Evolutionary conservation across 2,797 vertebrate species (phyloP).

Genomic region (Intellagama lesueurii): DNA sequence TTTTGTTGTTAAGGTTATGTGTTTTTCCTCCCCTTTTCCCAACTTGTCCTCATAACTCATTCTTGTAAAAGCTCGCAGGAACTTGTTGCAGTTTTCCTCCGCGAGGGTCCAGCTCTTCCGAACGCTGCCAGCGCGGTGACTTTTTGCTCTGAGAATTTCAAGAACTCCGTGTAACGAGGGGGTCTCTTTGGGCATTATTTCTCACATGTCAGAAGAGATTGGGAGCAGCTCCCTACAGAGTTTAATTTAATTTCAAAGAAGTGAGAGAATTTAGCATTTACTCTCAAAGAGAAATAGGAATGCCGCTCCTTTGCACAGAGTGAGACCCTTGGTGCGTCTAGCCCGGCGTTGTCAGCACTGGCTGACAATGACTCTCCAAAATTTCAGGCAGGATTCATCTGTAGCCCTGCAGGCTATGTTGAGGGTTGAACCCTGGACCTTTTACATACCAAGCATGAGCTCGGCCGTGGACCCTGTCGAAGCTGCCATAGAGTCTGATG

Average conservation of each 20-base stretch:
- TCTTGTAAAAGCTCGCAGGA: slow-evolving; percentile 52
- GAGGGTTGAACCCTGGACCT: no score
- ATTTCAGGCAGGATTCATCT: no score
- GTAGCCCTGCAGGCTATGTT: no score
- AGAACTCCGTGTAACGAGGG: background rate
- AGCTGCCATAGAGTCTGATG: no score
- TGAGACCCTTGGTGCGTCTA: no score
- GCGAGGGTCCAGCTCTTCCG: background rate
- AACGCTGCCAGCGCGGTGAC: background rate
- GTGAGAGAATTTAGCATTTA: slow-evolving; percentile 24
- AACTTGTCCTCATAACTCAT: slow-evolving; percentile 52
- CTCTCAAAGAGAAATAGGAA: no score
- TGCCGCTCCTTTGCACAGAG: no score
- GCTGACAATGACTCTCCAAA: no score
- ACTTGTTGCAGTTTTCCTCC: slow-evolving; percentile 24
- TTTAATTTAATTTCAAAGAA: background rate
- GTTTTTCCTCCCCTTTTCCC: slow-evolving; percentile 25
- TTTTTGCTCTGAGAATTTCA: slow-evolving; percentile 26
- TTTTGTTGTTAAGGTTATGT: slow-evolving; percentile 54
- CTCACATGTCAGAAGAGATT: background rate
- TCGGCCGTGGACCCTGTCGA: no score
- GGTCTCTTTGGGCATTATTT: background rate
- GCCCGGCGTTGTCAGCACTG: no score
- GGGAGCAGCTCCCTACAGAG: background rate
- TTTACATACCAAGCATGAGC: no score